Evolutionary conservation across 2,888 invertebrate genomes (phyloP), one percentile per base, ranked within the genome.

Genomic region (Polydrusus tereticollis): DNA sequence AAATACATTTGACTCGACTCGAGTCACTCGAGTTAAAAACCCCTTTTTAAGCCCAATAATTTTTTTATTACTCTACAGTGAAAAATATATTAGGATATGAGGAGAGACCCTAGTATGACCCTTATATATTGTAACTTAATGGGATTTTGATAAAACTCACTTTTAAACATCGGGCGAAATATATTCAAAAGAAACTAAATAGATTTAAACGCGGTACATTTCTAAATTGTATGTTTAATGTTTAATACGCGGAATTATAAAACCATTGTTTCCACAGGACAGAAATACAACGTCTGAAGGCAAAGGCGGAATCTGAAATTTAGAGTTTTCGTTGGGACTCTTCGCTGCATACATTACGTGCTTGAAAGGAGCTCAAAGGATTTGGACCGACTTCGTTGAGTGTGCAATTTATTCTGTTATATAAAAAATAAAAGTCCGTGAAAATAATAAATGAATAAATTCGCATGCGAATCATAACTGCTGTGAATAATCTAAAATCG

Each of bases 331-430:
- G 50, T 29, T 23, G 18, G 63, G n/a, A 20, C 63, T 63, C 45
- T 20, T 50, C 63, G 29, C 63, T 36, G 63, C 63, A 63, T 63
- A 47, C 45, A 63, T 63, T 63, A 63, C 33, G 47, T 45, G 50
- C 63, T 63, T 47, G 29, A 36, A 14, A 47, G 63, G 36, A 63
- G 45, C 36, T 63, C 63, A 63, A 63, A 47, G 50, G 63, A 63
- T 63, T 63, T 63, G 8, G 63, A 20, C 47, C 63, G 50, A 63
- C 63, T 63, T 47, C 45, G 16, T 55, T 55, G 52, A 55, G 8
- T 55, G 52, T 55, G 52, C 29, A 55, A 55, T 55, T 55, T 55
- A 55, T 55, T 55, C 52, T 33, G 12, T 29, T 18, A 55, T 55
- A 55, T 55, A 18, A 55, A 55, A 55, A 55, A 52, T 52, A 55